phyloP scores from a whole-genome alignment of 2,888 invertebrate species.

The Orgyia antiqua region DNA sequence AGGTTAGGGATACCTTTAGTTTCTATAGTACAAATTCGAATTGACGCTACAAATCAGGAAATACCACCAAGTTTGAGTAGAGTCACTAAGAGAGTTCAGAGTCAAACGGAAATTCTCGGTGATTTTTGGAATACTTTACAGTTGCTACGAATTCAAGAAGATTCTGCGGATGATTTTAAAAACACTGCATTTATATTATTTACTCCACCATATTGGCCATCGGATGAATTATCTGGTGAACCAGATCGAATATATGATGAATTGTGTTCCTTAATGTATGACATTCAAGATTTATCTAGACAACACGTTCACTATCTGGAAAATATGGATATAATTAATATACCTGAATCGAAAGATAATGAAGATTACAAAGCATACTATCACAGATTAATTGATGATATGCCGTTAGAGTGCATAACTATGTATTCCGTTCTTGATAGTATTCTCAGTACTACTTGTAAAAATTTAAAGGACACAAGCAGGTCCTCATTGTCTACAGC shows the following conservation, averaged over 20 bases:
- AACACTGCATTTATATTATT: constrained; percentile 64
- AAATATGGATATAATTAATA: constrained; percentile 57
- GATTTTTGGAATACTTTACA: constrained; percentile 65
- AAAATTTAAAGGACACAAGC: constrained; percentile 25
- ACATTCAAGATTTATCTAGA: constrained; percentile 69
- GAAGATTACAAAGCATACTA: constrained; percentile 31
- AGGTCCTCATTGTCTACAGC: constrained; percentile 33
- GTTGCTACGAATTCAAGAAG: constrained; percentile 43
- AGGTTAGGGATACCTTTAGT: constrained; percentile 58
- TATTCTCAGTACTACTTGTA: constrained; percentile 46
- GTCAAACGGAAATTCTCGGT: constrained; percentile 50
- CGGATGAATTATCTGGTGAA: constrained; percentile 42
- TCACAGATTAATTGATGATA: constrained; percentile 32
- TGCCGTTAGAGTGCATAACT: constrained; percentile 56
- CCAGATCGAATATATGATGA: constrained; percentile 70
- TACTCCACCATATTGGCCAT: constrained; percentile 55
- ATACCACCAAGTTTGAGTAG: constrained; percentile 46
- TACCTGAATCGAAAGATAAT: constrained; percentile 37
- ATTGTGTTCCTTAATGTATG: constrained; percentile 69
- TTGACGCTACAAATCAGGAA: constrained; percentile 35
- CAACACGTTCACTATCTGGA: constrained; percentile 67
- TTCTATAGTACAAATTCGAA: constrained; percentile 61
- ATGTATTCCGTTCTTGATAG: constrained; percentile 54
- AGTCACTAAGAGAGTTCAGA: constrained; percentile 56
- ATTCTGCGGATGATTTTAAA: constrained; percentile 46